Conservation (phyloP, 2,113 vertebrate genomes). For the Vulpes lagopus region DNA sequence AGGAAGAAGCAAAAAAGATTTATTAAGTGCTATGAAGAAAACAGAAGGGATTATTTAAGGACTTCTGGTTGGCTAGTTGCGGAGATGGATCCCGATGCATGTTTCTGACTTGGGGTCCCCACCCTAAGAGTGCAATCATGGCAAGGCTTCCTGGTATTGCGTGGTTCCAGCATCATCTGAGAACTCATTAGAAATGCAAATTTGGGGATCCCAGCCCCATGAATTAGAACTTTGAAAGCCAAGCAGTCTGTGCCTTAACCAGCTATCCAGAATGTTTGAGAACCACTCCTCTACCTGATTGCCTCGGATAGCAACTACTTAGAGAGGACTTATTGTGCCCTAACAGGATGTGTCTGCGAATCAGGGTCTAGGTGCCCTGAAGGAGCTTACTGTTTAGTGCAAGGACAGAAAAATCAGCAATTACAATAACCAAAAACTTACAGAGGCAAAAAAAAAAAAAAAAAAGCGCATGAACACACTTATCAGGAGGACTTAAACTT, state of each 20-base stretch:
- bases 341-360: not conserved
- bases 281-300: not conserved
- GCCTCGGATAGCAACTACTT: not conserved
- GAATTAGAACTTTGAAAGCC: not conserved
- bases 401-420: not conserved
- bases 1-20: not conserved
- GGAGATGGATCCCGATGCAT: not conserved
- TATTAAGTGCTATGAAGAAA: not conserved
- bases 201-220: not conserved
- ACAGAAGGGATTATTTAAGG: not conserved
- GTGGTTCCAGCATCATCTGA: not conserved
- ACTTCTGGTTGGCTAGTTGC: not conserved
- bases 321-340: not conserved
- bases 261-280: not conserved
- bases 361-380: not conserved
- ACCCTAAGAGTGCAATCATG: not conserved
- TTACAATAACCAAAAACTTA: not conserved
- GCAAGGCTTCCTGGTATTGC: not conserved
- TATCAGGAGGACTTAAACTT: not conserved
- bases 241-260: not conserved
- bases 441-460: not conserved
- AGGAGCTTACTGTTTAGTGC: not conserved
- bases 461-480: not conserved
- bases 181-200: not conserved
- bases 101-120: not conserved